phyloP scores from a whole-genome alignment of 2,113 vertebrate genomes.

The Vulpes ferrilata region DNA sequence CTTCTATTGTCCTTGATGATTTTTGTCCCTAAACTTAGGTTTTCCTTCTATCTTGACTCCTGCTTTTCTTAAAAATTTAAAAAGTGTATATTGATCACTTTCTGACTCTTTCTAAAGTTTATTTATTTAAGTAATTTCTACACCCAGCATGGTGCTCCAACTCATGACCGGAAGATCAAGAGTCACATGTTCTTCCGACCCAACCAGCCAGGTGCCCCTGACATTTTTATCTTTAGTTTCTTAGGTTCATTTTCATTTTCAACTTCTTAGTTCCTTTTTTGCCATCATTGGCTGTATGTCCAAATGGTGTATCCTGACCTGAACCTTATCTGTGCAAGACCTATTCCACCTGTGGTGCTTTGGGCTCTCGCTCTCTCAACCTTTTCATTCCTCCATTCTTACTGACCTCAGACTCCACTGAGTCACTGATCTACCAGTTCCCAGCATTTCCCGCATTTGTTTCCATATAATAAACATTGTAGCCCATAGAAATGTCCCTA shows the following conservation, averaged over 20 bases:
- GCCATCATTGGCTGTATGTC: background rate
- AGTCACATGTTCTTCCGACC: background rate
- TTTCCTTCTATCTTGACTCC: background rate
- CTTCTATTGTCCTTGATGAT: background rate
- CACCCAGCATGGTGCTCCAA: background rate
- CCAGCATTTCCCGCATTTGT: background rate
- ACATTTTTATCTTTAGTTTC: background rate
- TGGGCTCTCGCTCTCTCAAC: background rate
- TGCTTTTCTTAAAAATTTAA: background rate
- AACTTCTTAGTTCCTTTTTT: constrained; percentile 17
- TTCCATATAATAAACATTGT: constrained; percentile 15
- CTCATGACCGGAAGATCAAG: background rate
- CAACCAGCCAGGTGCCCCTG: background rate
- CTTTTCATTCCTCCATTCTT: background rate
- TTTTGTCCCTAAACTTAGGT: background rate
- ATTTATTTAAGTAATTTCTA: background rate
- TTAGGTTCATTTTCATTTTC: background rate
- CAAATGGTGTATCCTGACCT: background rate
- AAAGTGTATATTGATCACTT: background rate
- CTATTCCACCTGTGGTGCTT: background rate
- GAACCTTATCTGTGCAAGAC: background rate
- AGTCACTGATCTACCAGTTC: background rate
- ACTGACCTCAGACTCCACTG: background rate
- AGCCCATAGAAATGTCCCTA: background rate
- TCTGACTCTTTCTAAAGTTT: background rate